Conservation (phyloP, 2,888 invertebrate genomes). For the Rotaria sp. region DNA sequence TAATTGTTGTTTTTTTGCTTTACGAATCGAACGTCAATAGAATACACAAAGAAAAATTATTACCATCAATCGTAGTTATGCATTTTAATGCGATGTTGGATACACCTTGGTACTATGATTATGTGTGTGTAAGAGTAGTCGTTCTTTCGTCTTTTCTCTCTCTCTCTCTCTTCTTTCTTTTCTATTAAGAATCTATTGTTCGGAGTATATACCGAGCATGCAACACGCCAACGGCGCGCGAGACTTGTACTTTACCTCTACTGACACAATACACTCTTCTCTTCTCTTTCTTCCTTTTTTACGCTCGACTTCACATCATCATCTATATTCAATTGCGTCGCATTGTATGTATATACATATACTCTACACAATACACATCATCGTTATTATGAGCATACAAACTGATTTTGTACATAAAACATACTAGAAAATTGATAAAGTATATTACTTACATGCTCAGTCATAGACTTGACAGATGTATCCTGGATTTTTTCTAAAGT, state of each 20-base stretch:
- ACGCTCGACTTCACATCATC: background rate
- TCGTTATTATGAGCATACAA: background rate
- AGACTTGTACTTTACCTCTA: background rate
- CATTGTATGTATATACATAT: background rate
- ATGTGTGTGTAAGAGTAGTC: background rate
- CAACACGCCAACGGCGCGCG: background rate
- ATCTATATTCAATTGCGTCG: conserved; percentile 7
- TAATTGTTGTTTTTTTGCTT: background rate
- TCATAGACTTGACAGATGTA: background rate
- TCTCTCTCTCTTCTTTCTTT: background rate
- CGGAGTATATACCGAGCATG: background rate
- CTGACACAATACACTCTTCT: background rate
- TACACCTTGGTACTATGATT: background rate
- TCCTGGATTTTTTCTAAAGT: background rate
- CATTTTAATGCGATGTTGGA: background rate
- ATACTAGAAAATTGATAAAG: background rate
- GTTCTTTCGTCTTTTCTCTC: background rate
- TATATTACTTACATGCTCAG: background rate
- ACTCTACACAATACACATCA: background rate
- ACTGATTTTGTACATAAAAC: background rate
- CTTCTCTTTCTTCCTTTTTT: background rate
- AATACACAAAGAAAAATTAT: conserved; percentile 2
- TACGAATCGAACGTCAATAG: background rate
- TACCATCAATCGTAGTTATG: background rate
- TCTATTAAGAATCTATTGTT: conserved; percentile 1